These are phyloP conservation scores for Poecilia picta DNA, from an alignment of 2,797 vertebrate genomes.

Conservation along the genomic window DNA sequence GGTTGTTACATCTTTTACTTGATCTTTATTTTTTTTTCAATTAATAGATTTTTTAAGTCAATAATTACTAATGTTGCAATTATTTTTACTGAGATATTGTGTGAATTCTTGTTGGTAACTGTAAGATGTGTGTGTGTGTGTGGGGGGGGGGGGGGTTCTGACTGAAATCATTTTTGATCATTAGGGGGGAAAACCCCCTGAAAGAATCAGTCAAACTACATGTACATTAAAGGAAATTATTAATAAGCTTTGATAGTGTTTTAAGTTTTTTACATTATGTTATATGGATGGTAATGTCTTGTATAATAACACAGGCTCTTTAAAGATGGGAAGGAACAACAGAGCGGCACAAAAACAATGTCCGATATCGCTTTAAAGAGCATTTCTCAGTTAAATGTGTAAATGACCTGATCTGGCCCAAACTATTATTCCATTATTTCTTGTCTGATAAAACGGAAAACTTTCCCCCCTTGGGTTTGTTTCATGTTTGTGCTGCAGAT, in stretches of 20 bases:
- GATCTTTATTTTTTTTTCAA: slow-evolving; percentile 43
- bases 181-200: neutral
- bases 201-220: slow-evolving; percentile 35
- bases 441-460: neutral
- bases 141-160: no score
- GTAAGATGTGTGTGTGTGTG: no score
- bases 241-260: slow-evolving; percentile 17
- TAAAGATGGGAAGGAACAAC: slow-evolving; percentile 22
- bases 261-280: neutral
- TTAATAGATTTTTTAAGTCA: slow-evolving; percentile 45
- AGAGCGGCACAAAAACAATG: slow-evolving; percentile 28
- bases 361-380: neutral
- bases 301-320: slow-evolving; percentile 27
- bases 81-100: slow-evolving; percentile 47
- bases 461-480: neutral
- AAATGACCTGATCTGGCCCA: slow-evolving; percentile 16
- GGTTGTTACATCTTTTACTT: slow-evolving; percentile 65
- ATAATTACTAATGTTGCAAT: slow-evolving; percentile 61
- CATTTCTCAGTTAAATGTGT: neutral
- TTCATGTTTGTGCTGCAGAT: slow-evolving; percentile 12
- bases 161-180: slow-evolving; percentile 20
- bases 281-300: slow-evolving; percentile 15
- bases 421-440: neutral
- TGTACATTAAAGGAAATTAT: neutral
- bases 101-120: slow-evolving; percentile 23